These are phyloP conservation scores for Festucalex cinctus DNA, from an alignment of 2,113 vertebrate genomes.

Conservation along the genomic window DNA sequence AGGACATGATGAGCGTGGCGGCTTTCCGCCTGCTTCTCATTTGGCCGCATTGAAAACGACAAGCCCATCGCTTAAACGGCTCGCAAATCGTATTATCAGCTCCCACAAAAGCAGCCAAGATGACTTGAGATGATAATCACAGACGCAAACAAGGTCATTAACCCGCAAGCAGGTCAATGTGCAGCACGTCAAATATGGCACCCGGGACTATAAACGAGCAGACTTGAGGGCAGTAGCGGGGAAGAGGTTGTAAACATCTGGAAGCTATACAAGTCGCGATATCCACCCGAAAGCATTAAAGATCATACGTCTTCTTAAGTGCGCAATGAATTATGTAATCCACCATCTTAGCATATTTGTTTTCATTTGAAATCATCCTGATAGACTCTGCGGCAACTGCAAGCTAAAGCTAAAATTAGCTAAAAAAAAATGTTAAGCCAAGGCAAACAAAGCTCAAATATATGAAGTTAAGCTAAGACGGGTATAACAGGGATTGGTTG, in stretches of 20 bases:
- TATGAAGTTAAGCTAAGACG: too few relatives aligned
- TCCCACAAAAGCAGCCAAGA: slow-evolving; percentile 10
- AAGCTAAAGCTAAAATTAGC: too few relatives aligned
- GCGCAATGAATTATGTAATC: not conserved
- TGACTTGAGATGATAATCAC: not conserved
- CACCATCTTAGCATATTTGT: not conserved
- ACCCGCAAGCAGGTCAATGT: not conserved
- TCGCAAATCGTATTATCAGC: slow-evolving; percentile 38
- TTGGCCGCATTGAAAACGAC: slow-evolving; percentile 27
- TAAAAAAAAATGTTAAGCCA: too few relatives aligned
- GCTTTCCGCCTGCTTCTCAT: slow-evolving; percentile 9
- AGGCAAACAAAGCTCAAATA: too few relatives aligned
- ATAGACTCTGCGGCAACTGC: too few relatives aligned
- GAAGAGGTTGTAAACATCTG: slow-evolving; percentile 4
- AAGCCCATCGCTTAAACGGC: slow-evolving; percentile 20
- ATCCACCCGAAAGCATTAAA: not conserved
- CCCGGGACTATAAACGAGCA: not conserved
- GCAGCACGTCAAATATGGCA: not conserved
- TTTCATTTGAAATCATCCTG: too few relatives aligned
- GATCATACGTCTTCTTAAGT: not conserved
- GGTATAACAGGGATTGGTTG: too few relatives aligned
- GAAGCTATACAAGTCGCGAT: not conserved
- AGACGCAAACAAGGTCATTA: not conserved
- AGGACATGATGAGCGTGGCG: not conserved
- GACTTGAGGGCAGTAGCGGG: not conserved